Evolutionary conservation across 2,113 vertebrate species (phyloP), one percentile per base, ranked within the genome.

Genomic region (Semnopithecus entellus): DNA sequence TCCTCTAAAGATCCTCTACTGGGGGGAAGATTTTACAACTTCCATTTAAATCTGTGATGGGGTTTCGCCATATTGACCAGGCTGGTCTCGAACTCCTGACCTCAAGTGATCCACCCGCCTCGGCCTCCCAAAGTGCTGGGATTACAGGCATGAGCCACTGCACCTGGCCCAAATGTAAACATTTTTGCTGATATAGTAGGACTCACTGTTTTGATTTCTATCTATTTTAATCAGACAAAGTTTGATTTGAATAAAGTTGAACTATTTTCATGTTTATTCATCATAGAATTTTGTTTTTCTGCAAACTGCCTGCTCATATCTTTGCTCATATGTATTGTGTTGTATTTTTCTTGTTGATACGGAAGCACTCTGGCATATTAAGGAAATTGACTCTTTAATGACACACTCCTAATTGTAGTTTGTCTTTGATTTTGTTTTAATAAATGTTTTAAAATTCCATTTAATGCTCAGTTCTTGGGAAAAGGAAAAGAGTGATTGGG

Each of bases 361-460:
- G 18, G 83, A 43, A 52, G 35, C 35, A 8, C 23, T 57, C 38
- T 18, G 59, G 18, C 17, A 45, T 90, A 38, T 68, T 81, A 83
- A 97, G 76, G 66, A 94, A 72, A 82, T 45, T 35, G 35, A 70
- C 70, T 91, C 66, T 80, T 80, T 55, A 40, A 48, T 35, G 64
- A 7, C 11, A 48, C 22, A 79, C 40, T 18, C 23, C 30, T 23
- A 43, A 84, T 73, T 27, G 32, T 82, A 76, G 73, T 76, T 73
- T 80, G 30, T 95, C 38, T 64, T 72, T 94, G 8, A 43, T 59
- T 95, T 96, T 14, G 35, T 82, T 81, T 93, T 93, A 87, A 52
- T 35, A 78, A 55, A 23, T 94, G 87, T 78, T 90, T 90, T n/a
- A 25, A 83, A 82, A 52, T 95, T 90, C 55, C 50, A 76, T 45